phyloP scores from a whole-genome alignment of 2,797 vertebrate species.

The Antennarius maculatus region DNA sequence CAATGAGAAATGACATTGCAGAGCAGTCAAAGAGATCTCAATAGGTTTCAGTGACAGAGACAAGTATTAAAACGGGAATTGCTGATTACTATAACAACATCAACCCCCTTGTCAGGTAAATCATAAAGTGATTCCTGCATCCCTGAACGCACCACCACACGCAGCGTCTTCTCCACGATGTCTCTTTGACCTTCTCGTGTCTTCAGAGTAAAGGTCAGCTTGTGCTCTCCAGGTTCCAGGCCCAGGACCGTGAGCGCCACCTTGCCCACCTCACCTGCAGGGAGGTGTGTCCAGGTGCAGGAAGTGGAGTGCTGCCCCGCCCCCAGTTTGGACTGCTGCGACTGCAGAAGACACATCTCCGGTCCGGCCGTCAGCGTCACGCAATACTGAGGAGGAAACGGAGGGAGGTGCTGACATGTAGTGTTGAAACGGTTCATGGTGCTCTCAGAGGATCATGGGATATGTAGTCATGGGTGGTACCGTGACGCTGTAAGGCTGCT shows the following conservation, averaged over 20 bases:
- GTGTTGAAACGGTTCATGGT: neutral
- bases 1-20: neutral
- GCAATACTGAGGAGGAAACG: conserved; percentile 80
- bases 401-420: neutral
- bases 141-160: conserved; percentile 83
- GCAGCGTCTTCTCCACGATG: conserved; percentile 83
- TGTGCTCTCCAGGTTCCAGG: conserved; percentile 86
- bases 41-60: too few species aligned
- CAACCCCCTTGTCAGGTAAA: too few species aligned
- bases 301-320: conserved; percentile 20
- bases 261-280: conserved; percentile 44
- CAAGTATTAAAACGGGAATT: too few species aligned
- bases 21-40: neutral
- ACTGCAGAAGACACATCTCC: conserved; percentile 84
- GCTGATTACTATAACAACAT: too few species aligned
- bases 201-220: conserved; percentile 84
- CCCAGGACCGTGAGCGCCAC: conserved; percentile 86
- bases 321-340: neutral
- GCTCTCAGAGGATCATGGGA: conserved; percentile 9
- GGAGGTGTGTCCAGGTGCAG: conserved; percentile 37
- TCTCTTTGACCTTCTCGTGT: conserved; percentile 51
- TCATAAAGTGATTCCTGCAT: neutral
- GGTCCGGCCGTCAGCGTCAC: conserved; percentile 80
- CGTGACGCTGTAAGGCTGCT: rapidly evolving
- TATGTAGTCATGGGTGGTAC: conserved; percentile 29